A percentile compares a stretch with the other conserved stretches of the same genome.
phyloP scores from a whole-genome alignment of 2,113 vertebrate species.

The Thunnus maccoyii region DNA sequence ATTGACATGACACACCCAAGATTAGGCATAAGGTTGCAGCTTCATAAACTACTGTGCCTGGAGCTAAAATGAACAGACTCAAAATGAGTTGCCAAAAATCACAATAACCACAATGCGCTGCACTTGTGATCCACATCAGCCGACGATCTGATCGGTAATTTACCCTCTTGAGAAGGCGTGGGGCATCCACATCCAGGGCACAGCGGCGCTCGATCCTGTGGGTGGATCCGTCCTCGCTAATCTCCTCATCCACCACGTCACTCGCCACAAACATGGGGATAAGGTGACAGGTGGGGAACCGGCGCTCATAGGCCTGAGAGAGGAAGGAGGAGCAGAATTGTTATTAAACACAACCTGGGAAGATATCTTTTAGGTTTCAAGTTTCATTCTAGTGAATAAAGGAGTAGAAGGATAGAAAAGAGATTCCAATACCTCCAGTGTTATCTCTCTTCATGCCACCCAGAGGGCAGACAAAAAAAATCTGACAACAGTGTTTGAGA shows the following conservation, averaged over 20 bases:
- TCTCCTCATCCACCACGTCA: constrained; percentile 89
- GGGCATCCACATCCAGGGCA: constrained; percentile 96
- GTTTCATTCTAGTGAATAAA: constrained; percentile 1
- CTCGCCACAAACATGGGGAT: constrained; percentile 98
- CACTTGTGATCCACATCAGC: background rate
- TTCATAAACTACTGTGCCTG: no score
- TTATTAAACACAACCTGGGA: background rate
- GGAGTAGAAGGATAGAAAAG: background rate
- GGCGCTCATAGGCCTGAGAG: constrained; percentile 92
- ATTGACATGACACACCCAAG: background rate
- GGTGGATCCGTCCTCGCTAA: constrained; percentile 88
- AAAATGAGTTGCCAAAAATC: background rate
- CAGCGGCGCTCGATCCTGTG: constrained; percentile 91
- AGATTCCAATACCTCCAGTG: background rate
- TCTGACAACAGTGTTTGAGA: background rate
- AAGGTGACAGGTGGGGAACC: constrained; percentile 95
- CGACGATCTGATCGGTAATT: background rate
- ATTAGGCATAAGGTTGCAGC: background rate
- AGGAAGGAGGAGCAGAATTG: background rate
- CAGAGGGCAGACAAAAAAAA: background rate
- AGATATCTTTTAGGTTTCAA: background rate
- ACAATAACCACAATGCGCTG: background rate
- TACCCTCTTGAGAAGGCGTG: constrained; percentile 94
- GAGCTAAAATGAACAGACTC: background rate
- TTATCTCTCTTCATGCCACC: background rate